These are phyloP conservation scores for Ennomos erosarius DNA, from an alignment of 2,888 invertebrate genomes.

Conservation along the genomic window DNA sequence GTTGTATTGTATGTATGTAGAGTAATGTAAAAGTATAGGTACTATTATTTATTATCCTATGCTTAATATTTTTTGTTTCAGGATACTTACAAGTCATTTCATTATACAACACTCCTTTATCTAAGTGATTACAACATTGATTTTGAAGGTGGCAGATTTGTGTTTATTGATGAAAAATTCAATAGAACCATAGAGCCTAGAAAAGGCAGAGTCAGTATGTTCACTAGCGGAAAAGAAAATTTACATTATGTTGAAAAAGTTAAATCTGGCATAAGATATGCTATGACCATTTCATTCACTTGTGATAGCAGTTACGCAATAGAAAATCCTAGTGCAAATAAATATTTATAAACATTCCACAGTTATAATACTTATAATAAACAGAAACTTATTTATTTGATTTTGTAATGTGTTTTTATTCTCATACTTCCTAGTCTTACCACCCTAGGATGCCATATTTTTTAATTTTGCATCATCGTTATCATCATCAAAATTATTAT, in stretches of 20 bases:
- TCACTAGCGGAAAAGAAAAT: constrained; percentile 95
- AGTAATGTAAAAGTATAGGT: no score
- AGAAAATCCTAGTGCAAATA: constrained; percentile 75
- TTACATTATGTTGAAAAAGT: constrained; percentile 93
- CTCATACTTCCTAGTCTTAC: no score
- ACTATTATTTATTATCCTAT: no score
- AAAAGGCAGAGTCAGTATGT: constrained; percentile 91
- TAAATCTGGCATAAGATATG: constrained; percentile 90
- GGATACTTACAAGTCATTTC: constrained; percentile 94
- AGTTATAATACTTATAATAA: no score
- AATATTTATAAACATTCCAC: constrained; percentile 49
- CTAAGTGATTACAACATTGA: constrained; percentile 90
- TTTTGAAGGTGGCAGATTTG: constrained; percentile 93
- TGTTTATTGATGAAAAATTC: constrained; percentile 89
- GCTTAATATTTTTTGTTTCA: constrained; percentile 63
- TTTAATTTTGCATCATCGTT: no score
- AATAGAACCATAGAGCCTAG: constrained; percentile 91
- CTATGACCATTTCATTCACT: constrained; percentile 94
- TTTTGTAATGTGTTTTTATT: no score
- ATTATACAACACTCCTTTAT: constrained; percentile 94
- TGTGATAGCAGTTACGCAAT: constrained; percentile 90
- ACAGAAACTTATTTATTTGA: no score
- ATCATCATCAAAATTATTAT: no score
- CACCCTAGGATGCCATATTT: no score
- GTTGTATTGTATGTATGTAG: no score